phyloP scores from a whole-genome alignment of 2,113 vertebrate species.

The Paralichthys olivaceus region DNA sequence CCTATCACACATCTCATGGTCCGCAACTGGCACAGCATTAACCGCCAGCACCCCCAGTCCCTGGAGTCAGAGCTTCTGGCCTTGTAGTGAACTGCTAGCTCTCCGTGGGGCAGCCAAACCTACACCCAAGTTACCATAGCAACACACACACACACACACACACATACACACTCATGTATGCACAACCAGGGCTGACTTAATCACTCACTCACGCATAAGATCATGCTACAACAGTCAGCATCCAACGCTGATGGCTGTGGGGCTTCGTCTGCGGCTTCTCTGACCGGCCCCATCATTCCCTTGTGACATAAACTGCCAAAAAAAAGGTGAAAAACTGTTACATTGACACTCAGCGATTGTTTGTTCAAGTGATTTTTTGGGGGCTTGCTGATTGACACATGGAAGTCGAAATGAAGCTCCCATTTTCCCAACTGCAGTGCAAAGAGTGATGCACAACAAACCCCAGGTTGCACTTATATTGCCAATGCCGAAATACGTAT shows the following conservation, averaged over 20 bases:
- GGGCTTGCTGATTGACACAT: slow-evolving; percentile 24
- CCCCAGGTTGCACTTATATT: not conserved
- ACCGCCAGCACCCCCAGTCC: slow-evolving; percentile 12
- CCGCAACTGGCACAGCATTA: slow-evolving; percentile 25
- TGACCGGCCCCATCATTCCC: slow-evolving; percentile 27
- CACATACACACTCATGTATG: slow-evolving; percentile 22
- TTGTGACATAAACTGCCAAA: slow-evolving; percentile 43
- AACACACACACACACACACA: slow-evolving; percentile 48
- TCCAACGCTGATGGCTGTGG: slow-evolving; percentile 30
- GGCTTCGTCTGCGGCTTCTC: slow-evolving; percentile 19
- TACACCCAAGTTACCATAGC: slow-evolving; percentile 68
- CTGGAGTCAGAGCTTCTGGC: slow-evolving; percentile 46
- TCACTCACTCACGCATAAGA: slow-evolving; percentile 59
- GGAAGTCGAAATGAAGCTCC: not conserved
- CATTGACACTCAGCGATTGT: slow-evolving; percentile 32
- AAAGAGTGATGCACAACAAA: slow-evolving; percentile 8
- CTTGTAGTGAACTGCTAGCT: slow-evolving; percentile 46
- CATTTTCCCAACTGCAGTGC: slow-evolving; percentile 2
- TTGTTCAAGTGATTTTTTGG: slow-evolving; percentile 39
- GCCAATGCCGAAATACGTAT: not conserved
- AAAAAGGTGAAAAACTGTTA: slow-evolving; percentile 37
- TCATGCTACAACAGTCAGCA: slow-evolving; percentile 53
- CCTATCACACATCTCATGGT: not conserved
- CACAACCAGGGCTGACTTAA: slow-evolving; percentile 43
- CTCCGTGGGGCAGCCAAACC: slow-evolving; percentile 58